A percentile compares a stretch with the other conserved stretches of the same genome.
Conservation (phyloP, 1,140 invertebrate species). For the Drosophila watanabei region DNA sequence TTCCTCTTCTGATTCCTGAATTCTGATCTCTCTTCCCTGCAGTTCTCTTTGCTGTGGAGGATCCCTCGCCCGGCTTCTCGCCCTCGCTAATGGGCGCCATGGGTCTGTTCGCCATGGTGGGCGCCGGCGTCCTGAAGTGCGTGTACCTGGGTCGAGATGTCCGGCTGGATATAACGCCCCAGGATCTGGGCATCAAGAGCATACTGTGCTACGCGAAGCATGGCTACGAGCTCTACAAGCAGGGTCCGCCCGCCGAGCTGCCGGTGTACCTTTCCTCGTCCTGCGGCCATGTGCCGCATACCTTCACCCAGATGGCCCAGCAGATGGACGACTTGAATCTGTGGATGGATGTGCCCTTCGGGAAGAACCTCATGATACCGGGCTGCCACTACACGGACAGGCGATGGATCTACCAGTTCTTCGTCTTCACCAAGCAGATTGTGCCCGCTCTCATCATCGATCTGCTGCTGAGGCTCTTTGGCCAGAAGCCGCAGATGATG, state of each 20-base stretch:
- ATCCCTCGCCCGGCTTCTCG: slow-evolving; percentile 70
- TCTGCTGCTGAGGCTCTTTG: slow-evolving; percentile 38
- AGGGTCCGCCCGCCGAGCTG: slow-evolving; percentile 44
- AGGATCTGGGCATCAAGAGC: slow-evolving; percentile 66
- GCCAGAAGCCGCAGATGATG: slow-evolving; percentile 56
- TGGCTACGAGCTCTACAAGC: slow-evolving; percentile 36
- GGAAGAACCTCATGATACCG: slow-evolving; percentile 61
- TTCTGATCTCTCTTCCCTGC: no score
- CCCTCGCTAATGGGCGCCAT: slow-evolving; percentile 77
- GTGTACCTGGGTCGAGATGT: slow-evolving; percentile 53
- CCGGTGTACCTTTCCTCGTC: slow-evolving; percentile 65
- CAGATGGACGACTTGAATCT: slow-evolving; percentile 48
- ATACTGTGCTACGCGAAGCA: slow-evolving; percentile 51
- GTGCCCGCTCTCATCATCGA: slow-evolving; percentile 66
- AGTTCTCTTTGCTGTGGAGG: slow-evolving; percentile 66
- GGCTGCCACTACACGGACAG: slow-evolving; percentile 57
- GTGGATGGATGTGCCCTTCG: slow-evolving; percentile 55
- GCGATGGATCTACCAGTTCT: slow-evolving; percentile 61
- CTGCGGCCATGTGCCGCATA: slow-evolving; percentile 41
- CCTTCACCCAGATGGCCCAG: slow-evolving; percentile 53
- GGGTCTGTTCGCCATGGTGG: slow-evolving; percentile 73
- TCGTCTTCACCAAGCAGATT: slow-evolving; percentile 68
- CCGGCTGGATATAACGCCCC: slow-evolving; percentile 71
- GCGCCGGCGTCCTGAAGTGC: slow-evolving; percentile 67
- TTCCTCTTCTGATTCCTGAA: background rate